Evolutionary conservation across 2,797 vertebrate genomes (phyloP), one percentile per base, ranked within the genome.

Genomic region (Enteromius mattozi): DNA sequence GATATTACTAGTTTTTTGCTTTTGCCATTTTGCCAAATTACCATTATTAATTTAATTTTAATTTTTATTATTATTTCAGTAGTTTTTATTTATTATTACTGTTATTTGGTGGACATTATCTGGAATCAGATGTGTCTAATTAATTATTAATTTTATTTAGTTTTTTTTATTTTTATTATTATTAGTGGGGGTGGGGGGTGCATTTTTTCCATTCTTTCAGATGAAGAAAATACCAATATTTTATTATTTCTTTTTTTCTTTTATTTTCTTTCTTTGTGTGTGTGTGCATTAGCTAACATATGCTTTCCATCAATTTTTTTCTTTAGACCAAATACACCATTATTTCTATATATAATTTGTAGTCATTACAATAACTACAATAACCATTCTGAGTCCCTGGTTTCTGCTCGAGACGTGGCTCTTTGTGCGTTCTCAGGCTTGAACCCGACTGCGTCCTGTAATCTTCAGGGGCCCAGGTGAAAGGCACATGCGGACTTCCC

Each of bases 391-490:
- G 75, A 24, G 7, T 61, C 51, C 75, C 3, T 6, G 14, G 7
- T 24, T 37, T 77, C 35, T 30, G 54, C 16, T 63, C 3, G 14
- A 63, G n/a, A 63, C 4, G 4, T 45, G 37, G 14, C 8, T 42
- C 42, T 63, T 17, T 61, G 56, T 63, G 35, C 4, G 4, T n/a
- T 45, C 24, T n/a, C 19, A 61, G 42, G 76, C 63, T 80, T 56
- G 45, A 51, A 83, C 81, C 14, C 24, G 17, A 68, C 33, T 13
- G 45, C 16, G 10, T 66, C 61, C 37, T 82, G 17, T 63, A 61
- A 72, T 82, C 69, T 82, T 21, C 80, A 82, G 61, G 54, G 14
- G 17, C 4, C 27, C 72, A 78, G 74, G 49, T 68, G 35, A 56
- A 42, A 45, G 17, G 40, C 74, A 3, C 65, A 24, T 40, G 47